Evolutionary conservation across 2,113 vertebrate genomes (phyloP), one percentile per base, ranked within the genome.

Genomic region (Cyprinodon brontotheroides): DNA sequence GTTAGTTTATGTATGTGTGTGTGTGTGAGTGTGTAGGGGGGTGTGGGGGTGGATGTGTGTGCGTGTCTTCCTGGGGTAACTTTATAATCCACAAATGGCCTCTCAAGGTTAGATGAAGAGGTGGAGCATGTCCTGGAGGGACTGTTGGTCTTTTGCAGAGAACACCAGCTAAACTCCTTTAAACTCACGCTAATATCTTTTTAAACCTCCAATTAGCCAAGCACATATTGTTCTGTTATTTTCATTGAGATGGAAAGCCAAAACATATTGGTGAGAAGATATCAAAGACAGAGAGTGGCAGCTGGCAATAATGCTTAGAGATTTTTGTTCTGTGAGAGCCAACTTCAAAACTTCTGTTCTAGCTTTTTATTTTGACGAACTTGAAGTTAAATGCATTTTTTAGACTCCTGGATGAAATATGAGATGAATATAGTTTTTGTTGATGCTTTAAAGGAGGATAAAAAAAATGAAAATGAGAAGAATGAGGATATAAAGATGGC

Each of bases 81-180:
- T 82, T 74, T 61, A 64, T 36, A 70, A 73, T 63, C 29, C 17
- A 50, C 48, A 70, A 62, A 70, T 48, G 11, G 47, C 57, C 37
- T 64, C 62, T 67, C 14, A 67, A 70, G 29, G 20, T 59, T 47
- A 39, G 17, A 20, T 22, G 63, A 11, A 43, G 63, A 65, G 36
- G 63, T n/a, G 37, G 37, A 38, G 61, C 50, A 57, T 20, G n/a
- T 57, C 50, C 15, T 53, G 50, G 50, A 9, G 36, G 38, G 53
- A n/a, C 9, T 59, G 14, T 62, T 62, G 6, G 37, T 38, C 61
- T 37, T 38, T 15, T 38, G 36, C 1, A 37, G 37, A 62, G 12
- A 62, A 39, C 38, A 62, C 38, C 14, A 38, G 8, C 12, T 37
- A 37, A 3, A 29, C n/a, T 7, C 37, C 12, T 3, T 37, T 12